phyloP scores from a whole-genome alignment of 2,888 invertebrate species.

The Marasmarcha lunaedactyla region DNA sequence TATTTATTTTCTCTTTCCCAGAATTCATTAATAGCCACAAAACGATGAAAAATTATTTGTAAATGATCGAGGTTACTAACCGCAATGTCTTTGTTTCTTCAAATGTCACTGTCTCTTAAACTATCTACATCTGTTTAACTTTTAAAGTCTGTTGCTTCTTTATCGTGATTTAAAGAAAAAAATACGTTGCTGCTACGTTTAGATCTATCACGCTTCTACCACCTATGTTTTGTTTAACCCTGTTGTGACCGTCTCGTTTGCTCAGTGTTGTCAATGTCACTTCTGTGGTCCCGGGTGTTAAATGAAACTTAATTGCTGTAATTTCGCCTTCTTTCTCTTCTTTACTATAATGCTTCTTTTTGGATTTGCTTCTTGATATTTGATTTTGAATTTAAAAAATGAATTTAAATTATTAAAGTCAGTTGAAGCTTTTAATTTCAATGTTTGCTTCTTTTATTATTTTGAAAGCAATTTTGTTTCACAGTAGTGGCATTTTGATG shows the following conservation, averaged over 20 bases:
- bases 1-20: slow-evolving; percentile 15
- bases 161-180: slow-evolving; percentile 20
- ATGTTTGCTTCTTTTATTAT: slow-evolving; percentile 5
- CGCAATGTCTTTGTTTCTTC: slow-evolving; percentile 36
- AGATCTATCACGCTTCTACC: slow-evolving; percentile 51
- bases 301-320: slow-evolving; percentile 61
- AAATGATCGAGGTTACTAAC: slow-evolving; percentile 42
- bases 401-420: slow-evolving; percentile 5
- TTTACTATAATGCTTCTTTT: slow-evolving; percentile 36
- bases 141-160: slow-evolving; percentile 2
- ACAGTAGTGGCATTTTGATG: slow-evolving; percentile 34
- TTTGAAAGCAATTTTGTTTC: slow-evolving; percentile 23
- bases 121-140: neutral
- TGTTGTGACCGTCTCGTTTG: slow-evolving; percentile 39
- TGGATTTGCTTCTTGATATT: slow-evolving; percentile 36
- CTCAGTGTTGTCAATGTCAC: slow-evolving; percentile 19
- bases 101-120: slow-evolving; percentile 7
- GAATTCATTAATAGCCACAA: slow-evolving; percentile 33
- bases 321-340: slow-evolving; percentile 39
- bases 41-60: slow-evolving; percentile 42
- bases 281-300: slow-evolving; percentile 56
- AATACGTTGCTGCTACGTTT: slow-evolving; percentile 34
- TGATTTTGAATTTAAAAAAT: slow-evolving; percentile 4
- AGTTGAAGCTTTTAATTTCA: slow-evolving; percentile 20
- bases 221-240: slow-evolving; percentile 61